Conservation (phyloP, 1,140 invertebrate species). For the Hyposmocoma kahamanoa region DNA sequence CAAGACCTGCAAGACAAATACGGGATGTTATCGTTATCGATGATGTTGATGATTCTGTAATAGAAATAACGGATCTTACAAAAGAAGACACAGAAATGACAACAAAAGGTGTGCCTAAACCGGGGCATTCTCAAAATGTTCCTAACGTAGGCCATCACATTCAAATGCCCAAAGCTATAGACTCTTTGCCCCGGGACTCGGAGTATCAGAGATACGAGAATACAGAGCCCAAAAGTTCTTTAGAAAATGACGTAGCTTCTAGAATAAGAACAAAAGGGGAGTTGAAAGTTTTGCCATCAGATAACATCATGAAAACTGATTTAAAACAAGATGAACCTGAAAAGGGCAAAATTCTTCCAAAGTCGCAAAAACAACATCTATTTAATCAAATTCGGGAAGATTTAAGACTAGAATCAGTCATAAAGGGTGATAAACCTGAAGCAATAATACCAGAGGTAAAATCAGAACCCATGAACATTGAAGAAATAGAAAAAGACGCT, state of each 20-base stretch:
- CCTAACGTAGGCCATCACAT: constrained; percentile 74
- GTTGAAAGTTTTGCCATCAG: constrained; percentile 78
- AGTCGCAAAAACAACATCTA: constrained; percentile 63
- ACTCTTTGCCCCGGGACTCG: constrained; percentile 47
- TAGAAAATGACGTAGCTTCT: constrained; percentile 75
- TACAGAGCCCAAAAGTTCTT: constrained; percentile 40
- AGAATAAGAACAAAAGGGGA: constrained; percentile 88
- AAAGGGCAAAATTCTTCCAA: constrained; percentile 46
- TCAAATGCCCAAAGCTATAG: constrained; percentile 80
- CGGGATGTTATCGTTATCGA: constrained; percentile 70
- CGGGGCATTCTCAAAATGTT: constrained; percentile 70
- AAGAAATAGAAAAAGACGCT: constrained; percentile 65
- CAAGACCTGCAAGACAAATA: constrained; percentile 59
- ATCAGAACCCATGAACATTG: constrained; percentile 63
- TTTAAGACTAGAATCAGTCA: constrained; percentile 58
- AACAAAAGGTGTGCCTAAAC: constrained; percentile 55
- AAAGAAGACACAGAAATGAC: constrained; percentile 42
- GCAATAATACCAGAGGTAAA: constrained; percentile 46
- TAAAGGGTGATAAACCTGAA: constrained; percentile 47
- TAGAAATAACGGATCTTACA: constrained; percentile 61
- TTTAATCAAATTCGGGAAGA: constrained; percentile 68
- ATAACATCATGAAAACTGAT: constrained; percentile 35
- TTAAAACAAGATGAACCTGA: constrained; percentile 29
- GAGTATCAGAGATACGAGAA: constrained; percentile 44
- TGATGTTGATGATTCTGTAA: constrained; percentile 60